phyloP scores from a whole-genome alignment of 2,797 vertebrate genomes.

The Crocidura indochinensis region DNA sequence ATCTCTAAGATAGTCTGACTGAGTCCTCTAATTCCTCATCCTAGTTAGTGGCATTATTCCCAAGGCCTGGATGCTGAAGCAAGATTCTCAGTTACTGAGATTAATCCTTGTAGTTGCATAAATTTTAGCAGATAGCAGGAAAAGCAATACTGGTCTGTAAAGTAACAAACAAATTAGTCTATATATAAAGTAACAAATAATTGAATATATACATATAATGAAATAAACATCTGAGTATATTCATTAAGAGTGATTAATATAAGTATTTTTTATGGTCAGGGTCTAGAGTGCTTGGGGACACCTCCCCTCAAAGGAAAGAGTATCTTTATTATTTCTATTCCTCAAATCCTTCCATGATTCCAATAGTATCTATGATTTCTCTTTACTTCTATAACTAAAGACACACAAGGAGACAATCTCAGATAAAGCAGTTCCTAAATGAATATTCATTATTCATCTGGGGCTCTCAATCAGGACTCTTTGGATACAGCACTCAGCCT shows the following conservation, averaged over 20 bases:
- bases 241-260: background rate
- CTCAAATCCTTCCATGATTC: background rate
- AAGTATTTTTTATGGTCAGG: background rate
- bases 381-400: background rate
- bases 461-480: rapidly evolving
- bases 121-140: too few relatives aligned
- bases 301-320: too few relatives aligned
- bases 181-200: too few relatives aligned
- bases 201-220: too few relatives aligned
- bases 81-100: background rate
- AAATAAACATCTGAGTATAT: too few relatives aligned
- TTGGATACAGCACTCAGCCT: background rate
- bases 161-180: background rate
- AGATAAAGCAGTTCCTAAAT: background rate
- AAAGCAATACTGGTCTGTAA: background rate
- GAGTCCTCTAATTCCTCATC: background rate
- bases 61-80: background rate
- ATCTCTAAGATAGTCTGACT: background rate
- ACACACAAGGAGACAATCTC: background rate
- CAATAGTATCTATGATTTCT: background rate
- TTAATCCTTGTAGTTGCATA: background rate
- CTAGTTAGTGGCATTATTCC: background rate
- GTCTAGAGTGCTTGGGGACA: too few relatives aligned
- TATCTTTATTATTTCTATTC: background rate
- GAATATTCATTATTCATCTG: background rate